A percentile compares a stretch with the other conserved stretches of the same genome.
Conservation (phyloP, 2,113 vertebrate species). For the human (Homo sapiens) region GRCh38 chr2:25611001-25611500, state of each 20-base stretch:
- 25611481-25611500: neutral
- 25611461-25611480: neutral
- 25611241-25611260: neutral
- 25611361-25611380: neutral
- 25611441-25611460: neutral
- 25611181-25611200: neutral
- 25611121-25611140: neutral
- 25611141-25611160: neutral
- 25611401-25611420: neutral
- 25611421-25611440: neutral
- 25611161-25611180: neutral
- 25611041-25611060: neutral
- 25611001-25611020: neutral
- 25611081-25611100: neutral
- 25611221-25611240: neutral
- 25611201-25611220: neutral
- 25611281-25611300: neutral
- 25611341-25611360: neutral
- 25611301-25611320: neutral
- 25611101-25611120: too few relatives aligned
- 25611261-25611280: neutral
- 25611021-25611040: neutral
- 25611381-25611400: neutral
- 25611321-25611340: neutral
- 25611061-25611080: neutral